Base-by-base conservation (phyloP, 53 echinoderm and acorn worm genomes). In the Holothuria leucospilota region DNA sequence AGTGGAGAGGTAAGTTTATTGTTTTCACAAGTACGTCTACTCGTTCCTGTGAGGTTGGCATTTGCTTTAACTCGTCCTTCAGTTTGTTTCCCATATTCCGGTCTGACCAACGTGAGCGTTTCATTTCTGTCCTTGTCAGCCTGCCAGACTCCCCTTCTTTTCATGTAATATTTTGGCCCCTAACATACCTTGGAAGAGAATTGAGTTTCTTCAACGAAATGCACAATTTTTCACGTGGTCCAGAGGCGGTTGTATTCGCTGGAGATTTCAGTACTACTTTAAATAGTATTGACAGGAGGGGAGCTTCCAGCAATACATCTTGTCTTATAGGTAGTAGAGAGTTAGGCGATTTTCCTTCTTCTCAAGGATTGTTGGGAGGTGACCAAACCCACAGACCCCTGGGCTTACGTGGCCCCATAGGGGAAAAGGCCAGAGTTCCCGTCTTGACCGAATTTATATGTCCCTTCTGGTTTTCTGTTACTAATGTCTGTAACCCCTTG, bases 251-350 rank as follows among this genome's bases (percentile, higher is more conserved):
- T 24, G 42, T 90, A 30, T 49, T 91, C 0, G 67, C 15, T 58
- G 91, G 91, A 10, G 88, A 91, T 84, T 91, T 91, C 41, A 91
- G 88, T 58, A 87, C 85, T 84, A 68, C 84, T 39, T 15, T 62
- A 8, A n/a, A 84, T 39, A 13, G 49, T 18, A 53, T 13, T 14
- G 80, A 80, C 59, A 46, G 80, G 20, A 21, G 3, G 13, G 67
- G 28, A 1, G 6, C 15, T 1, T 67, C 67, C 67, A 26, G 11
- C 15, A 67, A 67, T 26, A 26, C 67, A 11, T 26, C 67, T 14
- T 29, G 28, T 6, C 26, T 67, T 23, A 30, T 23, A 13, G 27
- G 67, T 0, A 27, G 24, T 16, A 20, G 67, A 30, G 67, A 67
- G 30, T 67, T 67, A 10, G 11, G 13, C 0, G 30, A 67, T 67